Conservation (phyloP, 2,113 vertebrate species). For the Lanius ludovicianus region DNA sequence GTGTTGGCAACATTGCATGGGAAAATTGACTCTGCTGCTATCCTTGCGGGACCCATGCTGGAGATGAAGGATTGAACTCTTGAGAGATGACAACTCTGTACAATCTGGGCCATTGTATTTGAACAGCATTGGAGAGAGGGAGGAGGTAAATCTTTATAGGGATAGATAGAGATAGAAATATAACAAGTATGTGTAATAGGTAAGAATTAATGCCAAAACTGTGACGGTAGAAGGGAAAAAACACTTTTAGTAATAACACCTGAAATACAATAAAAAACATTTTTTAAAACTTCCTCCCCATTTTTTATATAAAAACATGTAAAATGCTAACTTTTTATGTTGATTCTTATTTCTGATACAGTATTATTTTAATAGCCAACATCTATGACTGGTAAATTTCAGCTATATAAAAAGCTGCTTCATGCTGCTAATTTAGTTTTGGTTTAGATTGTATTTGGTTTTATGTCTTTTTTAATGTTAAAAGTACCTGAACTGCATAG, state of each 20-base stretch:
- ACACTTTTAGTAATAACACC: neutral
- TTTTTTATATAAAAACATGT: neutral
- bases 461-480: neutral
- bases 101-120: neutral
- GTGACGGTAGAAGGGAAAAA: neutral
- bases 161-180: neutral
- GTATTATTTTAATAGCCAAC: neutral
- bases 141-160: neutral
- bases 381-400: neutral
- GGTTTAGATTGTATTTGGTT: neutral
- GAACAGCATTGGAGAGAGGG: neutral
- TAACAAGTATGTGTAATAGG: neutral
- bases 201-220: neutral
- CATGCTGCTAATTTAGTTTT: neutral
- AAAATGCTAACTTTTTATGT: neutral
- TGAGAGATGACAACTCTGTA: neutral
- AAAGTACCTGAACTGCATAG: constrained; percentile 13
- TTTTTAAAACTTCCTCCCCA: neutral
- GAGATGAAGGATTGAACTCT: constrained; percentile 1
- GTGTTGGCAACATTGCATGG: constrained; percentile 41
- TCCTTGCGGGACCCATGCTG: neutral
- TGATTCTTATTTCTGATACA: neutral
- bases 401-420: neutral
- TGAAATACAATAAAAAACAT: neutral
- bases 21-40: constrained; percentile 42